Percentiles rank a stretch among this genome's conserved stretches.
These are phyloP conservation scores for Morinoia aosen DNA, from an alignment of 2,888 invertebrate species.

Conservation along the genomic window DNA sequence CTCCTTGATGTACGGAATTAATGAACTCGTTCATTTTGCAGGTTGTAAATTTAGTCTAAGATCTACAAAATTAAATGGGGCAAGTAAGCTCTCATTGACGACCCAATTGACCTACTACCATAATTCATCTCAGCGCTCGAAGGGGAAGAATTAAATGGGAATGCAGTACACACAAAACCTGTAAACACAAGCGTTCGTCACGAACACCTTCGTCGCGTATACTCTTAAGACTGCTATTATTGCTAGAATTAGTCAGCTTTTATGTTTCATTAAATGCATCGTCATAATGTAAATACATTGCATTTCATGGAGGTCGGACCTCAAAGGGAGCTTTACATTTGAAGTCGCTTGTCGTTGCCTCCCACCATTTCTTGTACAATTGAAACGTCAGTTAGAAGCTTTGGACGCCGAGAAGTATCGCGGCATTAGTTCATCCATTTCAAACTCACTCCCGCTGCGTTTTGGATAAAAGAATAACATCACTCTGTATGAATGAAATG, in stretches of 20 bases:
- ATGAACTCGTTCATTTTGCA: too few species aligned
- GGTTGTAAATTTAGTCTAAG: too few species aligned
- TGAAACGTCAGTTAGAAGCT: neutral
- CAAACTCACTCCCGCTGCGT: neutral
- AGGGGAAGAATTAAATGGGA: neutral
- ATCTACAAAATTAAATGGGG: too few species aligned
- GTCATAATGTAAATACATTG: neutral
- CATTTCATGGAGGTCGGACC: neutral
- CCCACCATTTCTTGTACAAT: neutral
- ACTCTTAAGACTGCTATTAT: neutral
- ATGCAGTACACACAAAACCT: too few species aligned
- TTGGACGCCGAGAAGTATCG: neutral
- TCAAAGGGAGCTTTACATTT: neutral
- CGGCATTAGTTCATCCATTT: neutral
- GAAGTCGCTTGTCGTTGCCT: neutral
- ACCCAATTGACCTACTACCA: neutral
- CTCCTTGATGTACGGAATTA: too few species aligned
- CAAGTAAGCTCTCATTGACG: too few species aligned
- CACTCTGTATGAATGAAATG: neutral
- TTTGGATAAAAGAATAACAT: neutral
- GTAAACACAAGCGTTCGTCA: too few species aligned
- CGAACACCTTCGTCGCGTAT: too few species aligned
- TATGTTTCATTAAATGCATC: neutral
- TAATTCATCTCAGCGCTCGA: neutral
- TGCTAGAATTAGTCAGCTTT: neutral